Evolutionary conservation across 2,797 vertebrate genomes (phyloP).

Genomic region (Mormyrus hasselquistii): DNA sequence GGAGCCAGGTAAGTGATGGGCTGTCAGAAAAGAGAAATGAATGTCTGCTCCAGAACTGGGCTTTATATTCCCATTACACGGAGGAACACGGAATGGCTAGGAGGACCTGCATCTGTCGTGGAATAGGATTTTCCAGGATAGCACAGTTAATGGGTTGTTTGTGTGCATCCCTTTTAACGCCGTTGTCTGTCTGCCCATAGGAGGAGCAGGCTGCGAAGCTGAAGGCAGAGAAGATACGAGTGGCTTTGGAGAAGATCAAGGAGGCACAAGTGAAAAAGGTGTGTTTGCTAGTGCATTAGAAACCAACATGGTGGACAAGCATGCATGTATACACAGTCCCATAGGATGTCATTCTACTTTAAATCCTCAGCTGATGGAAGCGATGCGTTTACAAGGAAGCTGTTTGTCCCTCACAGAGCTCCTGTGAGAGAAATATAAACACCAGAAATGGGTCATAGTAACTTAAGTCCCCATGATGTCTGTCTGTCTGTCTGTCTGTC

Average conservation of each 20-base stretch:
- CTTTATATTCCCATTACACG: neutral
- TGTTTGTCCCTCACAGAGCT: slow-evolving; percentile 42
- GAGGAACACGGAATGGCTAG: neutral
- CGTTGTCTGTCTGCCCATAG: slow-evolving; percentile 56
- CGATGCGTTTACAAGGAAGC: neutral
- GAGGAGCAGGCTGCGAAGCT: slow-evolving; percentile 94
- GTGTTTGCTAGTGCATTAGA: slow-evolving; percentile 25
- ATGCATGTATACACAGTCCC: neutral
- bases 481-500: no score
- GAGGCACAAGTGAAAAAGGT: slow-evolving; percentile 99
- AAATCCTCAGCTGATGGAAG: neutral
- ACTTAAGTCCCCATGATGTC: slow-evolving; percentile 45
- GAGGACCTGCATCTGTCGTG: neutral
- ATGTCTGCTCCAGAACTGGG: neutral
- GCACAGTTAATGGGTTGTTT: neutral
- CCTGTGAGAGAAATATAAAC: slow-evolving; percentile 41
- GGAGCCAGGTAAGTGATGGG: slow-evolving; percentile 57
- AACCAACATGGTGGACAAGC: neutral
- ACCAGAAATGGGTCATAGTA: slow-evolving; percentile 65
- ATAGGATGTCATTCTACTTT: neutral
- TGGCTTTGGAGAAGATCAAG: slow-evolving; percentile 96
- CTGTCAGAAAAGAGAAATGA: neutral
- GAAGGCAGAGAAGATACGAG: slow-evolving; percentile 91
- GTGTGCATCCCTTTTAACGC: slow-evolving; percentile 18
- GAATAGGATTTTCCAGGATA: neutral